phyloP scores from a whole-genome alignment of 1,140 invertebrate species.

The Drosophila rufa region DNA sequence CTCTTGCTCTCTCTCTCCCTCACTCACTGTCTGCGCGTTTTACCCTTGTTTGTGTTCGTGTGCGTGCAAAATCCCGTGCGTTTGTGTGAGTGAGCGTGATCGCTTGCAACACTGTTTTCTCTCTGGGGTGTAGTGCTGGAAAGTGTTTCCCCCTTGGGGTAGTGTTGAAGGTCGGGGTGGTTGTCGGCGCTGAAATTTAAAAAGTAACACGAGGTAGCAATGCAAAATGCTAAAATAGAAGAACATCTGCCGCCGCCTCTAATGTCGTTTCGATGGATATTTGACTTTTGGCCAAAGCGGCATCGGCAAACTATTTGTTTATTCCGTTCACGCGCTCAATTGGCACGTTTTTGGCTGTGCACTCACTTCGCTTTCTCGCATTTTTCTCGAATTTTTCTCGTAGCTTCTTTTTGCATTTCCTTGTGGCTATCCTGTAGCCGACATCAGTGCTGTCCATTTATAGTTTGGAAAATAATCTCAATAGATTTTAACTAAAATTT shows the following conservation, averaged over 20 bases:
- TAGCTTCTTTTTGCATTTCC: constrained; percentile 37
- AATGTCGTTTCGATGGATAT: constrained; percentile 74
- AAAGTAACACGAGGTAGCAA: constrained; percentile 4
- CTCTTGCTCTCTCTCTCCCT: constrained; percentile 23
- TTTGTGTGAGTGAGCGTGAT: constrained; percentile 32
- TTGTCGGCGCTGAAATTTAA: constrained; percentile 29
- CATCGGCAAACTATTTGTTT: constrained; percentile 38
- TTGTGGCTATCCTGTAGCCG: constrained; percentile 44
- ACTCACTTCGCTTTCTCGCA: constrained; percentile 50
- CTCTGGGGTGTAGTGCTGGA: constrained; percentile 8
- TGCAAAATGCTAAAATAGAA: constrained; percentile 1
- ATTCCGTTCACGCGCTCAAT: constrained; percentile 71
- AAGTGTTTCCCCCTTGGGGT: neutral
- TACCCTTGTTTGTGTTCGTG: constrained; percentile 63
- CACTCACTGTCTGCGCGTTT: constrained; percentile 32
- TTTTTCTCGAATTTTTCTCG: constrained; percentile 28
- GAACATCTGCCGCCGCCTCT: constrained; percentile 40
- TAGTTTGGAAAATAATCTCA: neutral
- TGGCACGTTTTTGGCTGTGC: constrained; percentile 66
- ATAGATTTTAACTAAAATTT: neutral
- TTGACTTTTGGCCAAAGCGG: constrained; percentile 40
- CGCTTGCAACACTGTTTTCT: constrained; percentile 40
- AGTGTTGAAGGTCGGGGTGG: constrained; percentile 28
- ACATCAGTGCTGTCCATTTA: neutral
- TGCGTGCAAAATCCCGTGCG: constrained; percentile 28